Conservation (phyloP, 2,797 vertebrate genomes). For the Furcifer pardalis region DNA sequence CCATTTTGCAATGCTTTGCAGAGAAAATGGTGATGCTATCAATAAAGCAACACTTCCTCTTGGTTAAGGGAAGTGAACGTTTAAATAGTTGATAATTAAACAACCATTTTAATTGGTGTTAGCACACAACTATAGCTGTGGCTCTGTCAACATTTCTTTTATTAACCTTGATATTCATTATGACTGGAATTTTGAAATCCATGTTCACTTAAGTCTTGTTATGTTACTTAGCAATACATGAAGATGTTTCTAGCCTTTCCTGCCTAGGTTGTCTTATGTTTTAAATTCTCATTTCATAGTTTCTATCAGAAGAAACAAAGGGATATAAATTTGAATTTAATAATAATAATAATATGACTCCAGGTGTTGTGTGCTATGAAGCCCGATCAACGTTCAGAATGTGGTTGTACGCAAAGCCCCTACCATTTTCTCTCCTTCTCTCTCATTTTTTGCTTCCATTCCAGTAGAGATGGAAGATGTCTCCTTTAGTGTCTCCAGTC, state of each 20-base stretch:
- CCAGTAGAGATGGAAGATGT: too few species aligned
- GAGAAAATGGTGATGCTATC: slow-evolving; percentile 18
- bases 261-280: slow-evolving; percentile 6
- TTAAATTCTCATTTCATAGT: neutral
- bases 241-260: neutral
- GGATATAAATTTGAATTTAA: too few species aligned
- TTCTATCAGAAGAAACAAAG: neutral
- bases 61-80: neutral
- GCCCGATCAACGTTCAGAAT: too few species aligned
- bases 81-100: slow-evolving; percentile 17
- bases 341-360: too few species aligned
- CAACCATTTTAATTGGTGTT: slow-evolving; percentile 7
- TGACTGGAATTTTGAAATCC: neutral
- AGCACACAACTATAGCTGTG: neutral
- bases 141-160: slow-evolving; percentile 31
- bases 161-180: slow-evolving; percentile 27
- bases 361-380: too few species aligned
- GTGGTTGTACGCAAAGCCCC: too few species aligned
- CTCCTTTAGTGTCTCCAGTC: too few species aligned
- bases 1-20: neutral
- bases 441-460: too few species aligned
- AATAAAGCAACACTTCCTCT: slow-evolving; percentile 31
- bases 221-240: neutral
- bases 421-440: too few species aligned
- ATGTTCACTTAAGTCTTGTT: rapidly evolving